Percentiles rank a stretch among this genome's conserved stretches.
Conservation (phyloP, 2,888 invertebrate species). For the Galerucella calmariensis region DNA sequence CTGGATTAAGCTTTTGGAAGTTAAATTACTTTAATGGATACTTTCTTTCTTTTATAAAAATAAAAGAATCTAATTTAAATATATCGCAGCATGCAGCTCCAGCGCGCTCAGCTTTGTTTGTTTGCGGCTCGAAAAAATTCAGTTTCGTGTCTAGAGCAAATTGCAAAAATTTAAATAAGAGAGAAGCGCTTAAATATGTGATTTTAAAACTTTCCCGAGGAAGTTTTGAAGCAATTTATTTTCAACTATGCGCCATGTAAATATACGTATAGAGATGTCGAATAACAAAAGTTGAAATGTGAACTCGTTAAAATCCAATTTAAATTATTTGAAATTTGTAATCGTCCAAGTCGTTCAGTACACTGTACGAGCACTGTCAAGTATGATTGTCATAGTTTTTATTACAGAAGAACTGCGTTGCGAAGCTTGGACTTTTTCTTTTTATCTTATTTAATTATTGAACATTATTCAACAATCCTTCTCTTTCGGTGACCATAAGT, state of each 20-base stretch:
- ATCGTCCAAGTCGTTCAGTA: background rate
- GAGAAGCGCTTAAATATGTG: background rate
- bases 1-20: conserved; percentile 25
- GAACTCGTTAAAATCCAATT: conserved; percentile 1
- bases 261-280: background rate
- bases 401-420: too few species aligned
- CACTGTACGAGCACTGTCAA: background rate
- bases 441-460: too few species aligned
- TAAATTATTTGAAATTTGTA: background rate
- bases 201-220: background rate
- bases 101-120: background rate
- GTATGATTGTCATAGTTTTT: too few species aligned
- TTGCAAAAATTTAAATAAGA: conserved; percentile 7
- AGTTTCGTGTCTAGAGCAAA: background rate
- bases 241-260: background rate
- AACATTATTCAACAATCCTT: too few species aligned
- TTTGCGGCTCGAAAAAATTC: background rate
- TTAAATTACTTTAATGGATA: conserved; percentile 25
- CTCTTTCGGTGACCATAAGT: too few species aligned
- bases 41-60: background rate
- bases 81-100: background rate
- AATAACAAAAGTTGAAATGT: background rate
- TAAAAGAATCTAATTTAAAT: background rate
- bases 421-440: too few species aligned
- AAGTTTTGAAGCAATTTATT: conserved; percentile 1